Evolutionary conservation across 2,888 invertebrate genomes (phyloP), one percentile per base, ranked within the genome.

Genomic region (Minunthozetes semirufus): DNA sequence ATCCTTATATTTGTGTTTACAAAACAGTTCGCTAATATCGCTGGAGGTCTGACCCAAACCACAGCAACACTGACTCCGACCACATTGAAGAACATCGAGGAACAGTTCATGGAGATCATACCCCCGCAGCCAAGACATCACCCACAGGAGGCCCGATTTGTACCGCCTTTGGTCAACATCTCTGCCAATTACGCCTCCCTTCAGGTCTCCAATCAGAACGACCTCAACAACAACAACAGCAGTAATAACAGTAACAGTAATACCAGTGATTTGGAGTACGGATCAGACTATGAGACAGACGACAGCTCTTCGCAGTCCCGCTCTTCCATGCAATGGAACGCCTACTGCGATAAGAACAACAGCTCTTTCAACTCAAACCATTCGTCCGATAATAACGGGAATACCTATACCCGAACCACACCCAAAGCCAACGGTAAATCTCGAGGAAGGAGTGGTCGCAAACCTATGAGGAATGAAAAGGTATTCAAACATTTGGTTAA

Each of bases 1-100:
- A 22, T 22, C 27, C 25, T 13, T 27, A 27, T 9, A 15, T 59
- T 29, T 27, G 17, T 56, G 2, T 48, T 48, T 22, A 33, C 9
- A n/a, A 61, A 27, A 33, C 38, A 70, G 70, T 70, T 70, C 19
- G 68, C 33, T 19, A 42, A 70, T 29, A 75, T 72, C 25, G n/a
- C n/a, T n/a, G 92, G 92, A 82, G 92, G 94, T 81, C 93, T 93
- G 74, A 94, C 94, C 76, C 88, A 91, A 83, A 95, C 94, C 79
- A 94, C 95, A 82, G 90, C 94, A 79, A 94, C 93, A 82, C 87
- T 96, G 81, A 96, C 96, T 79, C 95, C 95, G 78, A 95, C 95
- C 68, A 94, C 94, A 80, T 86, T 95, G 82, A 89, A 93, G 81
- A 85, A 88, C 85, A 92, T 95, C 84, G 94, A 95, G 85, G 93